Evolutionary conservation across 2,113 vertebrate species (phyloP), one percentile per base, ranked within the genome.

Genomic region (Raja brachyura): DNA sequence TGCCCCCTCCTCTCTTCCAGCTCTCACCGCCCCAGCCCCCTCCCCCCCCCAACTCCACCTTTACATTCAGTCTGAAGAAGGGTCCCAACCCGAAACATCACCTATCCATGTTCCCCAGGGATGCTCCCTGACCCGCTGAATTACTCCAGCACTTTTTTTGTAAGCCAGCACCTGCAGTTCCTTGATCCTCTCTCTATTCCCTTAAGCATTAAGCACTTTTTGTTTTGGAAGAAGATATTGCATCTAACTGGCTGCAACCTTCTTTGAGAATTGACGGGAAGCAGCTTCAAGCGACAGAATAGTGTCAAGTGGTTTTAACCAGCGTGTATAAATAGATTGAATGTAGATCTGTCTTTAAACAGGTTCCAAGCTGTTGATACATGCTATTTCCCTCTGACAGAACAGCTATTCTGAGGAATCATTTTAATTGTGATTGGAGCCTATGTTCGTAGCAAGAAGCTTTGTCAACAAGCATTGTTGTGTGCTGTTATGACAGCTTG

Each of bases 341-440:
- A 48, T 73, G 9, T 33, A 39, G 88, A 48, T 92, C 66, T 25
- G 18, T 92, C 63, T 92, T 48, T 73, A 92, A 48, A 48, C 10
- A 70, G 88, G 88, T 73, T 92, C 66, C 33, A 48, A 25, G 25
- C 11, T 92, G 88, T 33, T 92, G 88, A 92, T 54, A 28, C 20
- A 9, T 28, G 7, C 88, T 16, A 8, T 18, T 22, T 88, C 31
- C 2, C 61, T 88, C 25, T 73, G 7, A 39, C 88, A 73, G 7
- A 39, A 33, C n/a, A 22, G 33, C 66, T 73, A 73, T 68, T 73
- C 66, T 90, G 66, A 92, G 66, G 20, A 48, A 20, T 48, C 22
- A 28, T 20, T 73, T 92, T 70, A 92, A 92, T 92, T 33, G 88
- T 25, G 14, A 68, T 90, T 61, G 54, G 25, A 61, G 22, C 59